Evolutionary conservation across 2,113 vertebrate species (phyloP), one percentile per base, ranked within the genome.

Genomic region (Paradoxurus hermaphroditus): DNA sequence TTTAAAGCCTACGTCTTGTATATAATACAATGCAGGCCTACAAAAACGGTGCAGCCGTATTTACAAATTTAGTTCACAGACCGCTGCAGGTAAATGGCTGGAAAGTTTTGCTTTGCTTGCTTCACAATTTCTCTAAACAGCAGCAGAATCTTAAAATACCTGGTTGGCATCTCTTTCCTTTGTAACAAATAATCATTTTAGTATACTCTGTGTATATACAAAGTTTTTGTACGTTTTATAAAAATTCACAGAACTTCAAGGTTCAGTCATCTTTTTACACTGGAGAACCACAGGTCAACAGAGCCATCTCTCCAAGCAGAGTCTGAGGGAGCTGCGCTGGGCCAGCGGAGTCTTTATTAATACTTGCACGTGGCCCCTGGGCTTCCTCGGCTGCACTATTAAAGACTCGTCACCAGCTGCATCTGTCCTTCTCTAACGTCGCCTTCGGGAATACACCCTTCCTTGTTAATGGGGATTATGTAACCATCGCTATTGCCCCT

Each of bases 401-500:
- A 99, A 99, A 99, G 99, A 98, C 99, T 99, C 65, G 99, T 99
- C 96, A 99, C 99, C 98, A 99, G 99, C 98, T 99, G 99, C 99
- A 99, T 99, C 98, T 99, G 99, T 99, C 99, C 99, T 99, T 99
- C 99, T 98, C 99, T 99, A 97, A 99, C 99, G 5, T 99, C 99
- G 82, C 99, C 99, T 98, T 99, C 99, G 0, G 99, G 99, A 98
- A 99, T 99, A 98, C 99, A 99, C 97, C 99, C 99, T 98, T 99
- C 99, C 98, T 99, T 99, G 98, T 99, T 99, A 95, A 99, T 99
- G 96, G 99, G 99, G 98, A 99, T 99, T 95, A 99, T 99, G 93
- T 99, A 99, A 53, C 99, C 99, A 19, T 99, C 99, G 4, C 99
- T 99, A 95, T 99, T 99, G 96, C 99, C 99, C 98, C 99, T 98